Percentiles rank a stretch among this genome's conserved stretches.
These are phyloP conservation scores for Liparis tanakae DNA, from an alignment of 2,797 vertebrate genomes.

Conservation along the genomic window DNA sequence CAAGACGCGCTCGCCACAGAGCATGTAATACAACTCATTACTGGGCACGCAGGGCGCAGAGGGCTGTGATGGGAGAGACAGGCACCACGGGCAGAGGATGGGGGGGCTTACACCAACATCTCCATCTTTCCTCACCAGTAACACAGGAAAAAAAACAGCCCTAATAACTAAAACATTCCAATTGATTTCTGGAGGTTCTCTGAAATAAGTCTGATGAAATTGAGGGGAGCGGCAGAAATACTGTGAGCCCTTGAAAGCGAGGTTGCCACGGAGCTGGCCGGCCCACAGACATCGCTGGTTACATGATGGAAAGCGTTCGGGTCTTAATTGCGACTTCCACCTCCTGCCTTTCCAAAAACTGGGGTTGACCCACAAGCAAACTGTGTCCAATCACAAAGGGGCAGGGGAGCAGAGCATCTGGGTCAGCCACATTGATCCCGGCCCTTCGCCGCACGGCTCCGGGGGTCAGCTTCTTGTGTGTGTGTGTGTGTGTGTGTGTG, in stretches of 20 bases:
- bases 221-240: conserved; percentile 40
- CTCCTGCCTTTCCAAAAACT: conserved; percentile 35
- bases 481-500: too few species aligned
- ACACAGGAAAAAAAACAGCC: conserved; percentile 61
- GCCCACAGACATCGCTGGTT: neutral
- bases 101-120: conserved; percentile 60
- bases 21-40: conserved; percentile 83
- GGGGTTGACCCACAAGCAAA: conserved; percentile 65
- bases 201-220: conserved; percentile 41
- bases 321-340: conserved; percentile 19
- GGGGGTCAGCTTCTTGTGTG: conserved; percentile 68
- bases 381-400: conserved; percentile 60
- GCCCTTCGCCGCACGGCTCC: conserved; percentile 48
- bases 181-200: conserved; percentile 55
- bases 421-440: conserved; percentile 75
- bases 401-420: conserved; percentile 63
- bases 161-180: conserved; percentile 66
- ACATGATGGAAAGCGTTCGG: conserved; percentile 16
- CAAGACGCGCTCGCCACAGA: conserved; percentile 78
- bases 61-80: conserved; percentile 72
- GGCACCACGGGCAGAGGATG: conserved; percentile 44
- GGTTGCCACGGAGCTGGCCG: conserved; percentile 12
- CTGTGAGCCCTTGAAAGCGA: conserved; percentile 35
- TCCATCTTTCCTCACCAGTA: conserved; percentile 66
- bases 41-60: conserved; percentile 66